These are phyloP conservation scores for Eupeodes latifasciatus DNA, from an alignment of 2,888 invertebrate species.

Conservation along the genomic window DNA sequence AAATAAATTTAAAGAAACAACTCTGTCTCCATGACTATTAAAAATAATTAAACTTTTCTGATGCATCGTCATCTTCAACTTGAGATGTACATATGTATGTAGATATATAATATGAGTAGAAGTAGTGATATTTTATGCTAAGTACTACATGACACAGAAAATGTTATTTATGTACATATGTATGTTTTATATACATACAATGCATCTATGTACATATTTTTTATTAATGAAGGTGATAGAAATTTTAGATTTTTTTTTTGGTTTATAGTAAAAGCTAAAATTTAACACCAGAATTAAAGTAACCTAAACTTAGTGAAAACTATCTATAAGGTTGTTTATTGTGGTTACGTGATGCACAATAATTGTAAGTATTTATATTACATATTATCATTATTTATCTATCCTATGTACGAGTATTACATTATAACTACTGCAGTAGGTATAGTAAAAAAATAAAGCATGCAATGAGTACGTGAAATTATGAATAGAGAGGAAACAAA, in stretches of 20 bases:
- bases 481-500: not conserved
- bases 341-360: conserved; percentile 17
- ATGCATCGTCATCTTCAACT: not conserved
- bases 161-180: not conserved
- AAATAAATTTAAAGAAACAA: not conserved
- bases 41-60: conserved; percentile 3
- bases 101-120: not conserved
- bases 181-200: no score
- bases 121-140: not conserved
- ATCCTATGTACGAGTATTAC: no score
- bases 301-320: not conserved
- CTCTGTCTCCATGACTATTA: not conserved
- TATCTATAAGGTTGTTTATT: not conserved
- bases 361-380: not conserved
- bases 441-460: not conserved
- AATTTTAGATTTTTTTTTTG: not conserved
- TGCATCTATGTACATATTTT: not conserved
- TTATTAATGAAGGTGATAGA: conserved; percentile 4
- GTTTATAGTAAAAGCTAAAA: not conserved
- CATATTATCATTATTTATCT: not conserved
- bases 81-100: not conserved
- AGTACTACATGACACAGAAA: conserved; percentile 13
- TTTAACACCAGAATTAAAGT: not conserved
- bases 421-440: not conserved
- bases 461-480: conserved; percentile 37